Base-by-base conservation (phyloP, 2,888 invertebrate species). In the Iphiclides podalirius region DNA sequence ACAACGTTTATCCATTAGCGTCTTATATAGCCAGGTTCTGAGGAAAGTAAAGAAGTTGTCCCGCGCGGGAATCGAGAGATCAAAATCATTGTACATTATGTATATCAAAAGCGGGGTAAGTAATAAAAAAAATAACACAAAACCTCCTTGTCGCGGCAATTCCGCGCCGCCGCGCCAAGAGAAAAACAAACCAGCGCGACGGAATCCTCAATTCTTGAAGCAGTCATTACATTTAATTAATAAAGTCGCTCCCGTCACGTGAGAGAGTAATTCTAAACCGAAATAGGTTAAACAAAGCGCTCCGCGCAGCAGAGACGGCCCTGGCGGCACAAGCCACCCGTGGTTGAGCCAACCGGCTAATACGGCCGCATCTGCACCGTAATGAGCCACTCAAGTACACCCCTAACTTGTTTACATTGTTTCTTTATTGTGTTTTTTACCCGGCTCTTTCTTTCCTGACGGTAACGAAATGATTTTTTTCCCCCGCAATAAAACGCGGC, bases 351-450 rank as follows among this genome's bases (percentile, higher is more conserved):
- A 75, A 66, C 67, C 74, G 71, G 72, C 83, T 84, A 84, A 85
- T 82, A 76, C 80, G 63, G 63, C 66, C 78, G 81, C 81, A 84
- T 85, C 86, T 82, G 77, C 77, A 66, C 61, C 71, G 75, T 88
- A 87, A 88, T 88, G 87, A 88, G 87, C 86, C 76, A 79, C 88
- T 87, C 87, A 85, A 87, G 87, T 85, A 83, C 85, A 66, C 79
- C 50, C 75, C 74, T 87, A 87, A 87, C 87, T 85, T 88, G 88
- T 88, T 87, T 88, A 87, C 88, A 86, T 83, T 86, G 87, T 87
- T 75, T 84, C 87, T 87, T 88, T 88, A 88, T 88, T 88, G 86
- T 86, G 86, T 85, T 87, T 87, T 86, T 86, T 83, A 70, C 79
- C 74, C 75, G 73, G 71, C 69, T 79, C 79, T 69, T 83, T 78